Base-by-base conservation (phyloP, 1,140 invertebrate genomes). In the Heliconius nattereri region DNA sequence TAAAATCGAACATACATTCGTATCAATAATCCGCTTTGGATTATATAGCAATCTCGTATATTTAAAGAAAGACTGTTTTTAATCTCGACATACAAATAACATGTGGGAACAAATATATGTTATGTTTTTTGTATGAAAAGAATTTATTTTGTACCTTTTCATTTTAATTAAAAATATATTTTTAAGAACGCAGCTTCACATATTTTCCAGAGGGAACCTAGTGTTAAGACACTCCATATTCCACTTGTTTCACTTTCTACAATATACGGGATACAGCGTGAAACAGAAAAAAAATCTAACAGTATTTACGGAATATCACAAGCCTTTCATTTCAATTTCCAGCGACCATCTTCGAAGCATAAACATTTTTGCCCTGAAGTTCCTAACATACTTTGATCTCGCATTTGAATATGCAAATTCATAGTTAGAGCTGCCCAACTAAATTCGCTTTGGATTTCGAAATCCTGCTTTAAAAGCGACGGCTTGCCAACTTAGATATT, bases 381-480 rank as follows among this genome's bases (percentile, higher is more conserved):
- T 45, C 71, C 75, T 40, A 76, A 66, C 75, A 71, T 23, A 70
- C 75, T 76, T 76, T 76, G 75, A 76, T 76, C 37, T 40, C 54
- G 60, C 75, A 76, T 76, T 76, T 76, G 75, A 76, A 76, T 76
- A 76, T 76, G 75, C 35, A 71, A 70, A 76, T 76, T 76, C 37
- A 45, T 60, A 71, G 75, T 76, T 76, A 76, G 75, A 76, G 60
- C 75, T 70, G 75, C 66, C 75, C 57, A 76, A 76, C 75, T 76
- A 76, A 75, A 76, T 54, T 40, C 60, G 75, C 40, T 76, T 70
- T 54, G 60, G 75, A 76, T 76, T 76, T 23, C 35, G 60, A 40
- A 76, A 76, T 45, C 57, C 57, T 60, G 74, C 45, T 76, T 76
- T 76, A 71, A 76, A 71, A 9, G 57, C 75, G 37, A 76, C 23